Base-by-base conservation (phyloP, 2,888 invertebrate species). In the Xestia rhomboidea region DNA sequence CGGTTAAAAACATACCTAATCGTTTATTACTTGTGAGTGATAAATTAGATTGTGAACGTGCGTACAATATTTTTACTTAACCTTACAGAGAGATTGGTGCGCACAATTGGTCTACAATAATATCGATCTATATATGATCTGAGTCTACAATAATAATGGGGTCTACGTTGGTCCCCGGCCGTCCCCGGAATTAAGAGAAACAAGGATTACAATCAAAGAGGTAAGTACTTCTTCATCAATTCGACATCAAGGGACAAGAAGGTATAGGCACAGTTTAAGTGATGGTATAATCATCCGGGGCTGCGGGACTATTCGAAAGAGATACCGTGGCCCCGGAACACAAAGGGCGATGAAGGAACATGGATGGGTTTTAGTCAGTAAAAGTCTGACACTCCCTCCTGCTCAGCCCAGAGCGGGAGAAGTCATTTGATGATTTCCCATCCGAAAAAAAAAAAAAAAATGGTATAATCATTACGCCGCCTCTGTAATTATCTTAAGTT, bases 401-500 rank as follows among this genome's bases (percentile, higher is more conserved):
- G n/a, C n/a, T n/a, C n/a, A n/a, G n/a, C n/a, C n/a, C n/a, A n/a
- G n/a, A n/a, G n/a, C n/a, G n/a, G n/a, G n/a, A n/a, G n/a, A n/a
- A n/a, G n/a, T n/a, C n/a, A n/a, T n/a, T n/a, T n/a, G n/a, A n/a
- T n/a, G n/a, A n/a, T n/a, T n/a, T n/a, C n/a, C n/a, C n/a, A n/a
- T n/a, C n/a, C n/a, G n/a, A n/a, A n/a, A n/a, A n/a, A n/a, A n/a
- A n/a, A n/a, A n/a, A n/a, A n/a, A n/a, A n/a, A n/a, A n/a, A n/a
- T n/a, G n/a, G n/a, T n/a, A n/a, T n/a, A 60, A 54, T 68, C 11
- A 57, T 44, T n/a, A 41, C 4, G 18, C 38, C 21, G 60, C 4
- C 21, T 57, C 6, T 69, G 8, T 69, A 60, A 77, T 80, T 67
- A 83, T 70, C 11, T 49, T 30, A 49, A 70, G 46, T 77, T 67